A percentile compares a stretch with the other conserved stretches of the same genome.
Evolutionary conservation across 2,888 invertebrate species (phyloP).

Genomic region (Hemistola chrysoprasaria): DNA sequence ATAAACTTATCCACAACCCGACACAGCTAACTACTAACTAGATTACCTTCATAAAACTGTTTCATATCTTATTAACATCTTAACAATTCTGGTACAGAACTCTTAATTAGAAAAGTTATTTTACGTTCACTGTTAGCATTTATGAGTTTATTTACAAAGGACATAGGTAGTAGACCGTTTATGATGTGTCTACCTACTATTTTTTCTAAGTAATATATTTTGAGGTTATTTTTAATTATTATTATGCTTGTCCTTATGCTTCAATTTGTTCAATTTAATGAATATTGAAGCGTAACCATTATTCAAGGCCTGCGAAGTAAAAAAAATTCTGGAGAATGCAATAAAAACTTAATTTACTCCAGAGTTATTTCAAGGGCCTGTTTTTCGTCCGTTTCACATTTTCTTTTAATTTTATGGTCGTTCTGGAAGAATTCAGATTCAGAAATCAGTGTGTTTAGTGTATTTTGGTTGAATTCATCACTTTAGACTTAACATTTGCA

Average conservation of each 20-base stretch:
- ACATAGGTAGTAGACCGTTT: too few species aligned
- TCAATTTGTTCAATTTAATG: too few species aligned
- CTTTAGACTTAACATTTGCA: too few species aligned
- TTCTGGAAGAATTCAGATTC: too few species aligned
- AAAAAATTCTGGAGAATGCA: constrained; percentile 4
- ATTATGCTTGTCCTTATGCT: too few species aligned
- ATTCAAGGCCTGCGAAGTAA: background rate
- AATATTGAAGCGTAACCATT: too few species aligned
- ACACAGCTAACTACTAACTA: background rate
- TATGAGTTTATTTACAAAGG: too few species aligned
- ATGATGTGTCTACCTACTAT: too few species aligned
- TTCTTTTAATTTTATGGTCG: constrained; percentile 11
- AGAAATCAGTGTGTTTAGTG: too few species aligned
- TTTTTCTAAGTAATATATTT: too few species aligned
- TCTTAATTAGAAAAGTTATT: background rate
- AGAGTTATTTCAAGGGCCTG: background rate
- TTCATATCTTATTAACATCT: constrained; percentile 6
- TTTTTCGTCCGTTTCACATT: constrained; percentile 3
- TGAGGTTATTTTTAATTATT: too few species aligned
- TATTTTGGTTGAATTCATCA: too few species aligned
- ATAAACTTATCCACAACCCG: constrained; percentile 1
- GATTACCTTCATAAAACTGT: constrained; percentile 8
- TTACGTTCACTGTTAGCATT: background rate
- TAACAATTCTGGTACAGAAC: background rate
- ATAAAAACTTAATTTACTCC: constrained; percentile 6